Evolutionary conservation across 2,113 vertebrate genomes (phyloP).

Genomic region (Halcyon malimbica): DNA sequence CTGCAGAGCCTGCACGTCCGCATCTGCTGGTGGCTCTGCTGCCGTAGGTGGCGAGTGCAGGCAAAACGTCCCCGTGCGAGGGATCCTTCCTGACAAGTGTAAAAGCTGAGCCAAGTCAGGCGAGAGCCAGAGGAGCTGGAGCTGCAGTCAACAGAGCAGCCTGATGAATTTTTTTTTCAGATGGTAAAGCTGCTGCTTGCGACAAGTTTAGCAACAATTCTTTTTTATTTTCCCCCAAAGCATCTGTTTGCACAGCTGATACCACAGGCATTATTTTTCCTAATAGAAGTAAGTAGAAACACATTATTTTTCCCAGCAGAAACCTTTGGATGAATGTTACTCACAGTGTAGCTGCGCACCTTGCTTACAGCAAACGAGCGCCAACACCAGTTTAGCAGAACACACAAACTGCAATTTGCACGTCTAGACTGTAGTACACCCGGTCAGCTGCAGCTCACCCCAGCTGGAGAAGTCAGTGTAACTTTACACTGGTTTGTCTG

Average conservation of each 20-base stretch:
- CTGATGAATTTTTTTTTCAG: background rate
- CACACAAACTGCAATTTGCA: background rate
- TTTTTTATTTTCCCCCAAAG: background rate
- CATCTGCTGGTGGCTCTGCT: background rate
- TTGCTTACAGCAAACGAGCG: background rate
- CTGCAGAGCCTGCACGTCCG: fast-evolving
- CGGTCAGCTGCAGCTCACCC: background rate
- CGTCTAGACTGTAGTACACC: constrained; percentile 27
- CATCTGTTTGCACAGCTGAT: background rate
- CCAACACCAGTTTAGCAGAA: background rate
- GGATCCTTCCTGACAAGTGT: background rate
- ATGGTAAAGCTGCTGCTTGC: background rate
- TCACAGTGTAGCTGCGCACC: background rate
- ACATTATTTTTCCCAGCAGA: background rate
- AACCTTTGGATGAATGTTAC: background rate
- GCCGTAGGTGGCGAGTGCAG: background rate
- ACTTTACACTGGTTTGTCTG: background rate
- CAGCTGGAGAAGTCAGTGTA: background rate
- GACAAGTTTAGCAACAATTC: background rate
- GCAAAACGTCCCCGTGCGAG: background rate
- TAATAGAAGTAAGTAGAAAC: background rate
- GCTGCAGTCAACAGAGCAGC: background rate
- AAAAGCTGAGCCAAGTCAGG: background rate
- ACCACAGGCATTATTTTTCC: background rate
- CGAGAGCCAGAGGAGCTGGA: background rate